These are phyloP conservation scores for Varanus komodoensis DNA, from an alignment of 2,113 vertebrate species.

Conservation along the genomic window DNA sequence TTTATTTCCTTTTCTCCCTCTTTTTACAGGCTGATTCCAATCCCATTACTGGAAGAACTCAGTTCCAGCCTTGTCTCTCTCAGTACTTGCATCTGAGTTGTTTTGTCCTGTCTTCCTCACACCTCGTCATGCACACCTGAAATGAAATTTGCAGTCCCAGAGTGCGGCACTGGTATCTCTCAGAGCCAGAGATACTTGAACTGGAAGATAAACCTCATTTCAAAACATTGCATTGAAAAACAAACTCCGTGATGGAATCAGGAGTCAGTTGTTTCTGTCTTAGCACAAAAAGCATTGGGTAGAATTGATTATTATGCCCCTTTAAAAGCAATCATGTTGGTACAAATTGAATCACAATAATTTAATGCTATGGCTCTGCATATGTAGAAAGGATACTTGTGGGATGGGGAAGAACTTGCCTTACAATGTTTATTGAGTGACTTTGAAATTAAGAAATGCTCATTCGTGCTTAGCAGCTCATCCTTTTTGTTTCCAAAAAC, in stretches of 20 bases:
- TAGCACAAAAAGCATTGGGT: not conserved
- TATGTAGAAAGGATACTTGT: not conserved
- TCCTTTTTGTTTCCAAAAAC: not conserved
- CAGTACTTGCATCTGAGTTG: not conserved
- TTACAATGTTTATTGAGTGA: not conserved
- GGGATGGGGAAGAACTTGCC: too few relatives aligned
- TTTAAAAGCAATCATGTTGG: not conserved
- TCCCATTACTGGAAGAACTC: constrained; percentile 4
- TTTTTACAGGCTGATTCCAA: not conserved
- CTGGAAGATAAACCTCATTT: not conserved
- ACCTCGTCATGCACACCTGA: not conserved
- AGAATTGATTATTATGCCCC: not conserved
- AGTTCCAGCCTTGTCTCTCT: not conserved
- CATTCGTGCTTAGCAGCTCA: not conserved
- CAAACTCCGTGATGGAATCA: not conserved
- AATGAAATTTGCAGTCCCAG: not conserved
- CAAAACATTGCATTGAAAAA: not conserved
- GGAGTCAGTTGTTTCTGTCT: not conserved
- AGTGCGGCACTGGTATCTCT: not conserved
- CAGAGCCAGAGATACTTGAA: too few relatives aligned
- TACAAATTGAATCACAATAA: not conserved
- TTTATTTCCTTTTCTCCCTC: not conserved
- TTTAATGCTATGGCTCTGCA: not conserved
- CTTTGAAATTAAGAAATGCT: not conserved
- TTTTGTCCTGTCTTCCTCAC: not conserved